These are phyloP conservation scores for Phenganax stokvisi DNA, from an alignment of 92 coral and sea anemone genomes.

Conservation along the genomic window DNA sequence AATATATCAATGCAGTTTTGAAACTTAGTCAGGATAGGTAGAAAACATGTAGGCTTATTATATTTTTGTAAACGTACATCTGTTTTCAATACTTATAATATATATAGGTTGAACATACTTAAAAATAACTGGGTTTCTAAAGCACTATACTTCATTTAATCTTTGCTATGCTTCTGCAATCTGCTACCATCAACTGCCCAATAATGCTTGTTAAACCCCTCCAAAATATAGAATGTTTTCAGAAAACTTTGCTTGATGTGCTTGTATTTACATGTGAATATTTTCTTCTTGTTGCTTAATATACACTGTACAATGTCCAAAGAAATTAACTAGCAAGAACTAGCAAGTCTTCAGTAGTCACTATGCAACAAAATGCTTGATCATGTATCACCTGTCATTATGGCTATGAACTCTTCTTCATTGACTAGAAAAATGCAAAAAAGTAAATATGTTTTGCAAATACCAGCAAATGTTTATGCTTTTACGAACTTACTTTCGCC, in stretches of 20 bases:
- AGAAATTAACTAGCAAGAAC: background rate
- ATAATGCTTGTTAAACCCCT: too few relatives aligned
- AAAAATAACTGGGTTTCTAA: background rate
- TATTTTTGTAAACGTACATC: conserved; percentile 17
- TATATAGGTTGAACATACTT: background rate
- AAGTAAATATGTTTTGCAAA: background rate
- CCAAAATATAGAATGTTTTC: background rate
- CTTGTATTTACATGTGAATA: background rate
- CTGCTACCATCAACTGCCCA: too few relatives aligned
- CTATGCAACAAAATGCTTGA: background rate
- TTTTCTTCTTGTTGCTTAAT: background rate
- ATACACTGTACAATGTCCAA: background rate
- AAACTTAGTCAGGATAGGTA: conserved; percentile 18
- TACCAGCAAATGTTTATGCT: background rate
- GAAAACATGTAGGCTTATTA: background rate
- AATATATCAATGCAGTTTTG: conserved; percentile 65
- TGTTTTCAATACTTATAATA: background rate
- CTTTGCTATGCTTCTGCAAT: too few relatives aligned
- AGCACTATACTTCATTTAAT: too few relatives aligned
- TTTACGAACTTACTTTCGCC: conserved; percentile 81
- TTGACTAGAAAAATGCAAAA: conserved; percentile 54
- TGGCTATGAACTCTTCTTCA: conserved; percentile 98
- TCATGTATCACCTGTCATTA: conserved; percentile 99
- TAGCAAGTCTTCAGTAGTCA: background rate
- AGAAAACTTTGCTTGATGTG: background rate